phyloP scores from a whole-genome alignment of 64 coral and sea anemone species.

The Porites lutea region DNA sequence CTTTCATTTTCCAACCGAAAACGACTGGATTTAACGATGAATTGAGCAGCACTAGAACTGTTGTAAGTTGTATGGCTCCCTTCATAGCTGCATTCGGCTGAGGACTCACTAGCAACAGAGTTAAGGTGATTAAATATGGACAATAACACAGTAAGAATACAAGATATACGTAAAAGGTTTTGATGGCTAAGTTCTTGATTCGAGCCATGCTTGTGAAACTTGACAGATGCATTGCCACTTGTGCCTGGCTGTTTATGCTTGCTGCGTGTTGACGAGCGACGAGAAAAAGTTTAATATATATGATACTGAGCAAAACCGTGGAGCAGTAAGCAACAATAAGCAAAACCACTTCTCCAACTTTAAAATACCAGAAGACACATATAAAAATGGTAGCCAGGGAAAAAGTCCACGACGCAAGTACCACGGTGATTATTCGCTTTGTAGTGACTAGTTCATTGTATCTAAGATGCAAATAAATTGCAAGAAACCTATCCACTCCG shows the following conservation, averaged over 20 bases:
- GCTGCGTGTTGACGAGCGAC: slow-evolving; percentile 21
- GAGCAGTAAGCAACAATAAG: background rate
- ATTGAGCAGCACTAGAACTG: slow-evolving; percentile 12
- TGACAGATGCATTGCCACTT: background rate
- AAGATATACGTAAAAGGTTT: slow-evolving; percentile 16
- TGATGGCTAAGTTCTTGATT: slow-evolving; percentile 20
- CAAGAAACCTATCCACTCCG: slow-evolving; percentile 25
- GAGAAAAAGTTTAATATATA: background rate
- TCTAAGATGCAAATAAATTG: slow-evolving; percentile 12
- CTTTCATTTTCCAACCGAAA: slow-evolving; percentile 34
- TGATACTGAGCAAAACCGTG: background rate
- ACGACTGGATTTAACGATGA: slow-evolving; percentile 19
- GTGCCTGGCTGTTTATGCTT: slow-evolving; percentile 8
- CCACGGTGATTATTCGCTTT: background rate
- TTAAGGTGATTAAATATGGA: background rate
- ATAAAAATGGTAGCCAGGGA: background rate
- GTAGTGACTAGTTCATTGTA: slow-evolving; percentile 23
- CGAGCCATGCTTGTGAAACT: background rate
- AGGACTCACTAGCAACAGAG: background rate
- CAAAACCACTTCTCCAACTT: background rate
- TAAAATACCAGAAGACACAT: background rate
- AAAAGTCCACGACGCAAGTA: background rate
- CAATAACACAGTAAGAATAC: background rate
- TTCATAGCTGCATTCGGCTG: background rate
- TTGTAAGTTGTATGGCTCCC: background rate